These are phyloP conservation scores for Rhingia rostrata DNA, from an alignment of 2,888 invertebrate genomes.

Conservation along the genomic window DNA sequence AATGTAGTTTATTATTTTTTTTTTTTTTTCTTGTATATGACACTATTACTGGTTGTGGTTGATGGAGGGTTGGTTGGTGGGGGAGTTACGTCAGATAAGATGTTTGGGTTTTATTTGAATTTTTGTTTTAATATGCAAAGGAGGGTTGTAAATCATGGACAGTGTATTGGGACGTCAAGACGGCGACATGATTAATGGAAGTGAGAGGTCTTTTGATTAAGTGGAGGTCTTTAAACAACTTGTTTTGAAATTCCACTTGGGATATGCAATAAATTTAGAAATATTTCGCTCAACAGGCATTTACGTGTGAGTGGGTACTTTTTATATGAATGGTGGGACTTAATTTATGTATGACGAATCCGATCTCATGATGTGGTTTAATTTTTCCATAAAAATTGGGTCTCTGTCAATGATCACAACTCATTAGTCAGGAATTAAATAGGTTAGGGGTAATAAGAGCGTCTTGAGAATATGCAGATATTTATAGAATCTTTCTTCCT, in stretches of 20 bases:
- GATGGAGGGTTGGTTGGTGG: background rate
- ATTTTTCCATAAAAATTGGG: no score
- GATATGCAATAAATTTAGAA: background rate
- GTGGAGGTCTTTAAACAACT: background rate
- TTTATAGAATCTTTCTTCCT: no score
- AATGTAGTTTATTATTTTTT: constrained; percentile 56
- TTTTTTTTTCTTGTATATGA: constrained; percentile 48
- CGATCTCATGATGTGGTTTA: no score
- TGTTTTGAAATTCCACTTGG: background rate
- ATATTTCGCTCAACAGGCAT: no score
- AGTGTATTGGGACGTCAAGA: constrained; percentile 23
- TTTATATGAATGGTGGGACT: no score
- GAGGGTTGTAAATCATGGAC: constrained; percentile 29
- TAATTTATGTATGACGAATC: no score
- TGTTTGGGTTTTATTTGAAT: constrained; percentile 24
- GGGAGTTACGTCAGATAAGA: constrained; percentile 45
- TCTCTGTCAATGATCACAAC: no score
- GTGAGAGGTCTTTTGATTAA: background rate
- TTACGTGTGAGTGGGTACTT: no score
- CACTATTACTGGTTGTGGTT: constrained; percentile 38
- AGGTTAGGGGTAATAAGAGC: no score
- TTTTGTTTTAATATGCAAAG: constrained; percentile 12
- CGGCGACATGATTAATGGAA: constrained; percentile 41
- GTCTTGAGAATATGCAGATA: no score
- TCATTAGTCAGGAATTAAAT: no score